Conservation (phyloP, 2,888 invertebrate species). For the Lepeophtheirus nordmannii region DNA sequence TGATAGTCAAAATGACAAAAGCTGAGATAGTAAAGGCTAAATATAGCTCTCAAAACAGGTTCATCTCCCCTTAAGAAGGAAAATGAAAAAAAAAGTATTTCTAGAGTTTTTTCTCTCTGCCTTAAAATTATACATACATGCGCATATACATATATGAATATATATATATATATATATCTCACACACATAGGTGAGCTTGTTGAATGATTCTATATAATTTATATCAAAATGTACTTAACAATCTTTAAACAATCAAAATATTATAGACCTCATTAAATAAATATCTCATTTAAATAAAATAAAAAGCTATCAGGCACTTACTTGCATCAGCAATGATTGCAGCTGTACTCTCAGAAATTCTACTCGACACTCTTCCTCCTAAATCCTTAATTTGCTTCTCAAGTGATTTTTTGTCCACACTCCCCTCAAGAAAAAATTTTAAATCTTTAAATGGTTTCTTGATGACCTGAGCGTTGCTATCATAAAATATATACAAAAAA, state of each 20-base stretch:
- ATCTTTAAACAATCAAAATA: background rate
- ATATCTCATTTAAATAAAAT: background rate
- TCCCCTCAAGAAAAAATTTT: slow-evolving; percentile 49
- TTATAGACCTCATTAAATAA: background rate
- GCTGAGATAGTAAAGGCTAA: too few relatives aligned
- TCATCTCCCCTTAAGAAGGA: too few relatives aligned
- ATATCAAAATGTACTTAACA: background rate
- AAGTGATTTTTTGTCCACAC: slow-evolving; percentile 40
- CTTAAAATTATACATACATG: slow-evolving; percentile 8
- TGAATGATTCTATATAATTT: background rate
- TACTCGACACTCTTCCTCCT: slow-evolving; percentile 56
- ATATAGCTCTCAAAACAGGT: too few relatives aligned
- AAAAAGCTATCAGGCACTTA: slow-evolving; percentile 27
- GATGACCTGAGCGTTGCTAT: background rate
- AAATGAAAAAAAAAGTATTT: background rate
- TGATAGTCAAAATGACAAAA: too few relatives aligned
- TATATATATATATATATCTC: slow-evolving; percentile 23
- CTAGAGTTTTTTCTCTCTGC: background rate
- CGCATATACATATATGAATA: slow-evolving; percentile 20
- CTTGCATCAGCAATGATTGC: slow-evolving; percentile 56
- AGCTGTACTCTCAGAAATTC: slow-evolving; percentile 48
- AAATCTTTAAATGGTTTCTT: slow-evolving; percentile 48
- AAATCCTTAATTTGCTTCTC: slow-evolving; percentile 52
- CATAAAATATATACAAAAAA: background rate
- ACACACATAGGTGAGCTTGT: slow-evolving; percentile 3